phyloP scores from a whole-genome alignment of 1,140 invertebrate species.

The Drosophila lacertosa region DNA sequence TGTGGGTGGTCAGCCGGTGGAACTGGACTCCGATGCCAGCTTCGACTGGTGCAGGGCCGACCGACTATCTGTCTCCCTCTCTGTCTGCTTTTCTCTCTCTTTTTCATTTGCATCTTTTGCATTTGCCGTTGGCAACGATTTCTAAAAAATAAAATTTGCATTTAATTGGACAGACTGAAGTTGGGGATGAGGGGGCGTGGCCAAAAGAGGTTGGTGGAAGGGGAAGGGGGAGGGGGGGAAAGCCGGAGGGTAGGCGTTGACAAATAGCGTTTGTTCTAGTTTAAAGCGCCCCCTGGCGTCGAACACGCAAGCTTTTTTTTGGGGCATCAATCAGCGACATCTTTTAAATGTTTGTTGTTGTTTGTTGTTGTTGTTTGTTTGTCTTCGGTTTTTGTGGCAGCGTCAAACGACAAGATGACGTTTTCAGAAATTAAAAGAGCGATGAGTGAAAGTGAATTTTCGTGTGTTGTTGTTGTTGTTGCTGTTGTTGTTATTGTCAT shows the following conservation, averaged over 20 bases:
- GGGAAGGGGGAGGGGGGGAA: neutral
- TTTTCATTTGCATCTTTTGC: constrained; percentile 29
- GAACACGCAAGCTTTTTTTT: constrained; percentile 16
- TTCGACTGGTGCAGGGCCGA: neutral
- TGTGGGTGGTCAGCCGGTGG: constrained; percentile 70
- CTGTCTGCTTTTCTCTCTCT: constrained; percentile 14
- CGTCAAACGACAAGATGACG: constrained; percentile 68
- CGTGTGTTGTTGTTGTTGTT: constrained; percentile 51
- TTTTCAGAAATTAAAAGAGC: constrained; percentile 74
- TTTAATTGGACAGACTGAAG: constrained; percentile 67
- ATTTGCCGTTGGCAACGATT: constrained; percentile 55
- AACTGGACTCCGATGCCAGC: constrained; percentile 21
- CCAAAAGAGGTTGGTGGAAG: no score
- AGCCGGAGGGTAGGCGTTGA: constrained; percentile 39
- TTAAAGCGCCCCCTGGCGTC: constrained; percentile 55
- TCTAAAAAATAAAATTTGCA: constrained; percentile 78
- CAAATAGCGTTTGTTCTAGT: constrained; percentile 71
- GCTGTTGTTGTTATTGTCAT: constrained; percentile 32
- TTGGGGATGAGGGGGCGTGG: neutral
- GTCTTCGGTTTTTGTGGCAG: constrained; percentile 57
- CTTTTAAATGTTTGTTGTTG: constrained; percentile 59
- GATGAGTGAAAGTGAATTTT: constrained; percentile 82
- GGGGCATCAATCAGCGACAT: constrained; percentile 57
- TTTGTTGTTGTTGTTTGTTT: neutral
- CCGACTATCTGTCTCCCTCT: constrained; percentile 19